Evolutionary conservation across 2,113 vertebrate species (phyloP).

Genomic region (Rallus limicola): DNA sequence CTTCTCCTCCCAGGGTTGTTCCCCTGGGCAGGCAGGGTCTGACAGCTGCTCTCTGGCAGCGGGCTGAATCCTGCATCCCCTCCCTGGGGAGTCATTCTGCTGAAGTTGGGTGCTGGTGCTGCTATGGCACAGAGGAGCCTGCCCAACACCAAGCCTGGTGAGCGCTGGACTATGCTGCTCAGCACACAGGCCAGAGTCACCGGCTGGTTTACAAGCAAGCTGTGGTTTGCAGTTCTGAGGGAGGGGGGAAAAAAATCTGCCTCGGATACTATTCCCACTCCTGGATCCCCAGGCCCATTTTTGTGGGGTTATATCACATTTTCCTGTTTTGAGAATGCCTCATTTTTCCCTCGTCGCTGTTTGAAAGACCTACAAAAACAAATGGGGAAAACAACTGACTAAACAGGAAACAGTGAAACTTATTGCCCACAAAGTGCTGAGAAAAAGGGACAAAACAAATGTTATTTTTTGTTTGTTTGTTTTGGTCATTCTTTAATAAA

Average conservation of each 20-base stretch:
- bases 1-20: not conserved
- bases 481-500: not conserved
- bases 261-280: not conserved
- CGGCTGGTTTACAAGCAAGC: not conserved
- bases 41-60: not conserved
- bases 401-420: constrained; percentile 67
- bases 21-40: not conserved
- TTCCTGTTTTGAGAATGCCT: constrained; percentile 64
- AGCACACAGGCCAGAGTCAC: not conserved
- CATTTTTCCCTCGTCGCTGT: constrained; percentile 51
- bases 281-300: constrained; percentile 53
- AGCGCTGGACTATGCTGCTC: not conserved
- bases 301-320: constrained; percentile 69
- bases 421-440: constrained; percentile 35
- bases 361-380: constrained; percentile 61
- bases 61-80: not conserved
- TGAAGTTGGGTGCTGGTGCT: not conserved
- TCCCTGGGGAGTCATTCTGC: not conserved
- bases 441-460: constrained; percentile 58
- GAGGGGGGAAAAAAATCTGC: not conserved
- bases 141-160: not conserved
- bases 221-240: not conserved
- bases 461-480: not conserved
- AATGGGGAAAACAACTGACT: constrained; percentile 67
- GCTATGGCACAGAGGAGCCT: not conserved